Evolutionary conservation across 2,888 invertebrate species (phyloP), one percentile per base, ranked within the genome.

Genomic region (Drosophila sordidula): DNA sequence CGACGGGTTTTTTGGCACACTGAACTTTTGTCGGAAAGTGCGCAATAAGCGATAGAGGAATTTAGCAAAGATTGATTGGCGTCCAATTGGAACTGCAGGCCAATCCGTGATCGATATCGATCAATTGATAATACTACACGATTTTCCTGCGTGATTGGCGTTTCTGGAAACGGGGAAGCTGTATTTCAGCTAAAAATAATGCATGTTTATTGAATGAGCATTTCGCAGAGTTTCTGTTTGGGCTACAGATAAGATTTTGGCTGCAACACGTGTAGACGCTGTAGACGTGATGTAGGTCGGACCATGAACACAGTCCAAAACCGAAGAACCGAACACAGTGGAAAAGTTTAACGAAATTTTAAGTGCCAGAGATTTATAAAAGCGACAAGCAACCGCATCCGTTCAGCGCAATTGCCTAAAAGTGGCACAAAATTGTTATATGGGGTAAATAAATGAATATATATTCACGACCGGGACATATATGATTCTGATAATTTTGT

Each of bases 1-100:
- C 36, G 26, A 45, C 44, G 47, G 41, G 51, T 58, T 69, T 75
- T 49, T 61, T 87, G 85, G 78, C 81, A 80, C 85, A 89, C 55
- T 82, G 81, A 80, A 87, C 87, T 80, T 49, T 44, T 50, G 11
- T 22, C 36, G 47, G 34, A 52, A 79, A 75, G 54, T 75, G 75
- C 80, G 76, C 80, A 70, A 50, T 47, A 47, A 14, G 42, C 51
- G 51, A 55, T 54, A 38, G 36, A 51, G 16, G 22, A 68, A 42
- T 51, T 29, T 11, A n/a, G 34, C 25, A 14, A 75, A 59, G 58
- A 78, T 75, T 47, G 44, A 68, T 74, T 58, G 47, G 11, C 32
- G 41, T 58, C 51, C 54, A 57, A 50, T 67, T 59, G 44, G 63
- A 70, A 32, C 22, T 22, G 22, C 22, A 22, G 3, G 22, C 22